Percentiles rank a stretch among this genome's conserved stretches.
These are phyloP conservation scores for Monoplex corrugatus DNA, from an alignment of 2,888 invertebrate species.

Conservation along the genomic window DNA sequence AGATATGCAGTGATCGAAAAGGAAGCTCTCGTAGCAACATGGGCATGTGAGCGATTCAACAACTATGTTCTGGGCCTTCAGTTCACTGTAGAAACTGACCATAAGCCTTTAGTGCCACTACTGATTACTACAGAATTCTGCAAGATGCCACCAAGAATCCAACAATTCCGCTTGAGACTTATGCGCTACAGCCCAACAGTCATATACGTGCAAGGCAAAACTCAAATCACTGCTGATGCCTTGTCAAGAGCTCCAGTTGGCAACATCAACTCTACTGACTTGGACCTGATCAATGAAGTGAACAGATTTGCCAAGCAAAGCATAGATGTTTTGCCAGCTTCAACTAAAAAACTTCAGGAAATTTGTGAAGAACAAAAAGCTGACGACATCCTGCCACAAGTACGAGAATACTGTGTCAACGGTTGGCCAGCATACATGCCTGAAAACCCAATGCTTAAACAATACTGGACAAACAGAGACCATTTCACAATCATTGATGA, in stretches of 20 bases:
- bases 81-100: conserved; percentile 26
- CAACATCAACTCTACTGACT: background rate
- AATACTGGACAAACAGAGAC: conserved; percentile 30
- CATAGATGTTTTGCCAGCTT: background rate
- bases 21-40: background rate
- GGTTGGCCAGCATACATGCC: conserved; percentile 33
- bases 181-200: background rate
- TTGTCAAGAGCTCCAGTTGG: conserved; percentile 24
- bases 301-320: background rate
- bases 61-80: conserved; percentile 11
- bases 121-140: background rate
- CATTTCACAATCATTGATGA: conserved; percentile 12
- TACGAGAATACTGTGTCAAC: background rate
- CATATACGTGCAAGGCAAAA: background rate
- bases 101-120: conserved; percentile 11
- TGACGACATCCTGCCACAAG: background rate
- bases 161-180: background rate
- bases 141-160: conserved; percentile 12
- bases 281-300: background rate
- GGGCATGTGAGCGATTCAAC: conserved; percentile 17
- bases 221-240: background rate
- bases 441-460: conserved; percentile 9
- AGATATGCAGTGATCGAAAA: conserved; percentile 31
- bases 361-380: background rate
- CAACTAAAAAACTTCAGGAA: background rate